A percentile compares a stretch with the other conserved stretches of the same genome.
phyloP scores from a whole-genome alignment of 92 coral and sea anemone species.

The Heteractis magnifica region DNA sequence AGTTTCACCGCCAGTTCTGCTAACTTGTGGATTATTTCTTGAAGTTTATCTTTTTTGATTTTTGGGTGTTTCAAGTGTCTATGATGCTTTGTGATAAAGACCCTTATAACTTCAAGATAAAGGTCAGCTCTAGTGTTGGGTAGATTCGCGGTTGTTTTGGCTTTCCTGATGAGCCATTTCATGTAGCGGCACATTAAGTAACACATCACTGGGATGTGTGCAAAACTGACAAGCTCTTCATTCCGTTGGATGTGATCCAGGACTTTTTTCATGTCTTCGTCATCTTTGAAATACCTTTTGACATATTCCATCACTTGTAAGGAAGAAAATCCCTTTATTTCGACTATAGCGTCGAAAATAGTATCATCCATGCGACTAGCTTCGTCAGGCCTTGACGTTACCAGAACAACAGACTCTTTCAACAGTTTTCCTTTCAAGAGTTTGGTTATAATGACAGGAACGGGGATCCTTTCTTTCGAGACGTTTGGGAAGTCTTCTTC shows the following conservation, averaged over 20 bases:
- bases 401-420: conserved; percentile 25
- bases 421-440: conserved; percentile 36
- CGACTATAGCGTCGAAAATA: conserved; percentile 38
- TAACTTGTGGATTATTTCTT: background rate
- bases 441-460: conserved; percentile 32
- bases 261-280: conserved; percentile 22
- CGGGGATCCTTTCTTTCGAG: conserved; percentile 33
- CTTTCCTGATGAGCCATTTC: background rate
- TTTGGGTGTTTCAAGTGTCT: background rate
- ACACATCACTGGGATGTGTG: conserved; percentile 42
- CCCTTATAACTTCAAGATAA: background rate
- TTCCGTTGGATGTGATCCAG: conserved; percentile 27
- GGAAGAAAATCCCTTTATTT: conserved; percentile 53
- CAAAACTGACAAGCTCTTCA: conserved; percentile 38
- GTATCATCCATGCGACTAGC: conserved; percentile 15
- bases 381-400: conserved; percentile 60
- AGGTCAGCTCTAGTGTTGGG: background rate
- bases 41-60: background rate
- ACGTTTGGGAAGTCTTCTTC: conserved; percentile 20
- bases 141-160: background rate
- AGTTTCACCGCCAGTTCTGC: background rate
- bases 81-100: background rate
- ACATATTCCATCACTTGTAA: conserved; percentile 42
- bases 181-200: conserved; percentile 14
- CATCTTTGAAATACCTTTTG: conserved; percentile 27